Conservation (phyloP, 2,888 invertebrate species). For the Eueremaeus valkanovi region DNA sequence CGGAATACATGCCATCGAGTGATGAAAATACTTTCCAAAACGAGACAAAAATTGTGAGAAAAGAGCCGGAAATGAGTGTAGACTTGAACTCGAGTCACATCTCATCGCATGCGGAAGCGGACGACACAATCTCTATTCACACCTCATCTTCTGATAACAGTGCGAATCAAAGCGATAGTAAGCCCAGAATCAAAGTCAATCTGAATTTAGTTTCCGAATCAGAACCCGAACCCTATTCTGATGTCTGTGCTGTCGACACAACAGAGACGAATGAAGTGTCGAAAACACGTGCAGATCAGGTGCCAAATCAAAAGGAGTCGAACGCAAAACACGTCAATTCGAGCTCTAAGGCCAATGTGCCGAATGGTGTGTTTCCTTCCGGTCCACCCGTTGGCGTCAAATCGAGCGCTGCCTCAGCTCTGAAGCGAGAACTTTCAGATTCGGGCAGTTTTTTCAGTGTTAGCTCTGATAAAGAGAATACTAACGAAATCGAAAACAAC, state of each 20-base stretch:
- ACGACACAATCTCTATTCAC: conserved; percentile 18
- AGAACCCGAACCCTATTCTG: conserved; percentile 7
- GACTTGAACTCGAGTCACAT: neutral
- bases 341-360: neutral
- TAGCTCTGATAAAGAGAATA: conserved; percentile 58
- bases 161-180: conserved; percentile 30
- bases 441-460: conserved; percentile 63
- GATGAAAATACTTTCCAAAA: conserved; percentile 33
- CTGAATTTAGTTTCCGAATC: conserved; percentile 43
- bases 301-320: neutral
- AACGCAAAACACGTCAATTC: neutral
- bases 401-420: conserved; percentile 4
- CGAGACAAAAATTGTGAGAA: neutral
- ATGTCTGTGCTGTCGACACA: neutral
- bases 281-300: conserved; percentile 29
- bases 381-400: neutral
- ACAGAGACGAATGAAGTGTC: neutral
- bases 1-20: conserved; percentile 35
- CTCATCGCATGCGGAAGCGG: neutral
- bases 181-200: conserved; percentile 43
- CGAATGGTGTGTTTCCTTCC: neutral
- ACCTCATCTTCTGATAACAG: conserved; percentile 36
- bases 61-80: neutral
- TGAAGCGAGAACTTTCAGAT: conserved; percentile 40
- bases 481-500: conserved; percentile 33